A percentile compares a stretch with the other conserved stretches of the same genome.
These are phyloP conservation scores for Abramis brama DNA, from an alignment of 2,113 vertebrate species.

Conservation along the genomic window DNA sequence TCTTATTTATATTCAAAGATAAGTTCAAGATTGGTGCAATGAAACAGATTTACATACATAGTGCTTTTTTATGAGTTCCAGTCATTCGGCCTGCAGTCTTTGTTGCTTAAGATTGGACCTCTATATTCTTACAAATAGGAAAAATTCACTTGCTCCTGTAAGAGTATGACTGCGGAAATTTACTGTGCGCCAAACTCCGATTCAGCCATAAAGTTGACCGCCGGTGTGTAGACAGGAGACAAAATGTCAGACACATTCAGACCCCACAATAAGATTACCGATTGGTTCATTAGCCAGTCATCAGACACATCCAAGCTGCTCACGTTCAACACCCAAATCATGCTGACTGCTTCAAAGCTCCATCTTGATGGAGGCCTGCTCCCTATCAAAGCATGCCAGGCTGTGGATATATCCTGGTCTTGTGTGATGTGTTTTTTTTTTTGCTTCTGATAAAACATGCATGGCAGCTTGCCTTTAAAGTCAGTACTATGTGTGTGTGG, in stretches of 20 bases:
- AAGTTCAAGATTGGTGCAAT: slow-evolving; percentile 35
- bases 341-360: slow-evolving; percentile 52
- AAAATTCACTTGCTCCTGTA: slow-evolving; percentile 21
- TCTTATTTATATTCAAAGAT: slow-evolving; percentile 37
- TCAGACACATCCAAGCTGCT: slow-evolving; percentile 50
- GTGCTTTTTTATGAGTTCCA: slow-evolving; percentile 23
- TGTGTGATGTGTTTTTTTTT: slow-evolving; percentile 45
- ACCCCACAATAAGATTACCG: background rate
- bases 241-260: background rate
- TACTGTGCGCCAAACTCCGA: background rate
- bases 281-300: slow-evolving; percentile 57
- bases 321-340: slow-evolving; percentile 57
- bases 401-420: slow-evolving; percentile 53
- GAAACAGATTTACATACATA: slow-evolving; percentile 35
- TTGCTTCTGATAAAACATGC: slow-evolving; percentile 73
- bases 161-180: background rate
- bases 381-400: slow-evolving; percentile 57
- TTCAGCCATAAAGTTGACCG: background rate
- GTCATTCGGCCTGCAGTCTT: slow-evolving; percentile 11
- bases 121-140: slow-evolving; percentile 21
- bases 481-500: slow-evolving; percentile 65
- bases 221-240: background rate
- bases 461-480: slow-evolving; percentile 74
- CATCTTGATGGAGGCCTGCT: slow-evolving; percentile 53
- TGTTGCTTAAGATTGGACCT: slow-evolving; percentile 20